These are phyloP conservation scores for Xerus inauris DNA, from an alignment of 2,113 vertebrate genomes.

Conservation along the genomic window DNA sequence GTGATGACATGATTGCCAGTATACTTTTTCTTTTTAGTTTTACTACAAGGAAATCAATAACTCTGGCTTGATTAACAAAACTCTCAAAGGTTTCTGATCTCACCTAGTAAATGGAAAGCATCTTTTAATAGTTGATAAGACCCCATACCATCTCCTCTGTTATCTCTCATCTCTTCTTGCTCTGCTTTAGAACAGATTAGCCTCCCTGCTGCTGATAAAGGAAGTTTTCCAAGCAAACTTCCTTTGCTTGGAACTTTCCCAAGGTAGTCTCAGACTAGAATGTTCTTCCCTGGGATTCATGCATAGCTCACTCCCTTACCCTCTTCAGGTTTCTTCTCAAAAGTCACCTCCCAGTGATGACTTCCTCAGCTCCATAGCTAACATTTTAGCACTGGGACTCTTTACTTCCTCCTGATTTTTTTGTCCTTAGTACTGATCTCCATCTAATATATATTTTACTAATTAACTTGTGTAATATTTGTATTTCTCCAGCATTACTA, in stretches of 20 bases:
- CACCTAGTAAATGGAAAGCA: neutral
- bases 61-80: neutral
- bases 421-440: neutral
- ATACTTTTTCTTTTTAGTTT: constrained; percentile 17
- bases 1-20: neutral
- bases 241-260: neutral
- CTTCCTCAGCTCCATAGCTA: neutral
- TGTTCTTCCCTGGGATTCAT: neutral
- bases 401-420: neutral
- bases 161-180: neutral
- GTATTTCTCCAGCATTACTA: neutral
- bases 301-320: neutral
- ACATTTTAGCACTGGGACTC: neutral
- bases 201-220: neutral
- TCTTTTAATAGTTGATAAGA: neutral
- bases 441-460: neutral
- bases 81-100: neutral
- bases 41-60: neutral
- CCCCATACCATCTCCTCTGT: neutral
- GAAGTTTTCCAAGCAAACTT: neutral
- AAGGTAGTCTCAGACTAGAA: neutral
- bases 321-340: neutral
- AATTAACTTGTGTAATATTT: neutral
- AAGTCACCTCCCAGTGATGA: neutral
- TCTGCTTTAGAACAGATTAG: neutral